Base-by-base conservation (phyloP, 1,140 invertebrate genomes). In the Steinernema feltiae region DNA sequence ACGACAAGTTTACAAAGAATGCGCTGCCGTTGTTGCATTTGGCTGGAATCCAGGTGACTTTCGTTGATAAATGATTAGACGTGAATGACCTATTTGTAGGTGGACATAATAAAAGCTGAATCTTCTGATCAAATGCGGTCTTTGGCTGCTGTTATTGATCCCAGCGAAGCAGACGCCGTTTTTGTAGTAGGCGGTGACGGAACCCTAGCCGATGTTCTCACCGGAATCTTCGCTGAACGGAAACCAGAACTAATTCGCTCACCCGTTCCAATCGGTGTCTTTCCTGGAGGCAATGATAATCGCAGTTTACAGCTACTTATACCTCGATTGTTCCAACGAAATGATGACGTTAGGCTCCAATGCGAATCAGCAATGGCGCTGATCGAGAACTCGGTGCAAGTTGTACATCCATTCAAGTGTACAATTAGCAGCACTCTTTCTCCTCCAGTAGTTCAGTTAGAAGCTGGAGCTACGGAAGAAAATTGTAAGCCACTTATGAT, bases 151-250 rank as follows among this genome's bases (percentile, higher is more conserved):
- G 79, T 74, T 0, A 35, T 80, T 21, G 77, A 80, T 53, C 7
- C 17, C 27, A 31, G 73, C 18, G 79, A 80, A 72, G 74, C 79
- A 12, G 79, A 80, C 73, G 78, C 79, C 32, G 18, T 80, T 21
- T 80, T 76, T 32, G 78, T 80, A 21, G 79, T 80, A 27, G 79
- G 79, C 31, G 79, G 79, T 29, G 79, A 80, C 76, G 79, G 79
- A 76, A 80, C 79, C 17, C 73, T 80, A 12, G 74, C 69, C 29
- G 48, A 70, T 31, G 79, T 80, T 3, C 73, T 80, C 17, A 80
- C 79, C 30, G 79, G 78, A 0, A 79, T 80, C 17, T 80, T 76
- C 32, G 27, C 12, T 3, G 31, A 71, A 27, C 30, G 29, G 7
- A 71, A 46, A 31, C 30, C 35, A 7, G 70, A 71, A 74, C 74